Conservation (phyloP, 2,113 vertebrate species). For the Colossoma macropomum region DNA sequence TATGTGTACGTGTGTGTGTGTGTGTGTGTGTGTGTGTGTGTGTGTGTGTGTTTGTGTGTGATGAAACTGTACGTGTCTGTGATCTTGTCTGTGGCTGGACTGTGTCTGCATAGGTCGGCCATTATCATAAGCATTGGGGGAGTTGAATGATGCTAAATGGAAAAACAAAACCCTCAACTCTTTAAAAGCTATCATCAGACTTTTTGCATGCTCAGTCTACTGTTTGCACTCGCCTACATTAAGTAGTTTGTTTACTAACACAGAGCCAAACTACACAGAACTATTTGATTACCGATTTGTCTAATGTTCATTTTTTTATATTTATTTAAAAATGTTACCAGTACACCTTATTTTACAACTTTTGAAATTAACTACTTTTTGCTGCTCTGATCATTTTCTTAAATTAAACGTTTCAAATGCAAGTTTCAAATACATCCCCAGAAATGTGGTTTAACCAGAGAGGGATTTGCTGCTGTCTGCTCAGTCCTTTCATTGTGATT, state of each 20-base stretch:
- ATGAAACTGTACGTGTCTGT: background rate
- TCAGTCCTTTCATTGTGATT: background rate
- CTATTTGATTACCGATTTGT: background rate
- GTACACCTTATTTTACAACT: background rate
- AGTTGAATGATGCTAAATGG: background rate
- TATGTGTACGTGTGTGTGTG: too few relatives aligned
- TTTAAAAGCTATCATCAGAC: background rate
- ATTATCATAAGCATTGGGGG: background rate
- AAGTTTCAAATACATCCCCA: background rate
- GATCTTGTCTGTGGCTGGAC: background rate
- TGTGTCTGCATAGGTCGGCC: background rate
- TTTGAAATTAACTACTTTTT: background rate
- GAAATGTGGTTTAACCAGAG: background rate
- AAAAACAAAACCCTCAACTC: background rate
- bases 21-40: too few relatives aligned
- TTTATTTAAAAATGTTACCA: background rate
- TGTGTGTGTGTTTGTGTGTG: background rate
- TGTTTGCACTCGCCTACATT: background rate
- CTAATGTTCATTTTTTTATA: background rate
- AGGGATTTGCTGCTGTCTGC: background rate
- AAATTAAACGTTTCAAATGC: background rate
- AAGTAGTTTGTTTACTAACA: background rate
- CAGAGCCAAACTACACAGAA: background rate
- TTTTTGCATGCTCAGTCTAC: background rate
- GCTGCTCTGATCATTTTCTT: background rate